These are phyloP conservation scores for Megalops cyprinoides DNA, from an alignment of 2,797 vertebrate species.

Conservation along the genomic window DNA sequence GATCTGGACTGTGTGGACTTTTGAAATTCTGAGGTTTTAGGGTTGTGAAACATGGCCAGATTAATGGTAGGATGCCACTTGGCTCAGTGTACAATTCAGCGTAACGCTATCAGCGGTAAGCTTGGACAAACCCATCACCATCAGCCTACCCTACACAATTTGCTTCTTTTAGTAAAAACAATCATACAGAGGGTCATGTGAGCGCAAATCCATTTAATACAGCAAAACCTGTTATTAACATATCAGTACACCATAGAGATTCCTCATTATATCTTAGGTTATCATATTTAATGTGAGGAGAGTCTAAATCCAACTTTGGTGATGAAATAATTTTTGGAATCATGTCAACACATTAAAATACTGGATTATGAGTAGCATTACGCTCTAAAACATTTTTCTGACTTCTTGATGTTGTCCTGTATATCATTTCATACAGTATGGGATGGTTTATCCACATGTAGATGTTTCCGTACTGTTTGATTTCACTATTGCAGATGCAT, in stretches of 20 bases:
- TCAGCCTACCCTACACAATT: neutral
- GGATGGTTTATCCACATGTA: neutral
- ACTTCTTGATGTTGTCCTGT: neutral
- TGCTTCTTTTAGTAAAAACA: neutral
- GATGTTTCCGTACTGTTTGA: constrained; percentile 3
- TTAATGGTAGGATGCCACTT: too few relatives aligned
- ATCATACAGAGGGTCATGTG: neutral
- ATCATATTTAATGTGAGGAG: neutral
- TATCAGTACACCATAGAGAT: neutral
- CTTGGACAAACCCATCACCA: neutral
- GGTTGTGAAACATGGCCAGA: too few relatives aligned
- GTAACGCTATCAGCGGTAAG: neutral
- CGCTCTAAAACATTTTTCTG: neutral
- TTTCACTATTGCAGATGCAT: neutral
- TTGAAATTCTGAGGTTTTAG: too few relatives aligned
- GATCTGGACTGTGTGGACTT: neutral
- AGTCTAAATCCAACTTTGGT: neutral
- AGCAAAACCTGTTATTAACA: constrained; percentile 21
- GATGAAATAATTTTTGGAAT: neutral
- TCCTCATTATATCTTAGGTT: neutral
- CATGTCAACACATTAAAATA: neutral
- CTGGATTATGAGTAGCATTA: neutral
- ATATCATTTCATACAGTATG: neutral
- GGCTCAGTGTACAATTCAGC: neutral
- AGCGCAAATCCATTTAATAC: constrained; percentile 10